phyloP scores from a whole-genome alignment of 2,113 vertebrate species.

The Falcunculus frontatus region DNA sequence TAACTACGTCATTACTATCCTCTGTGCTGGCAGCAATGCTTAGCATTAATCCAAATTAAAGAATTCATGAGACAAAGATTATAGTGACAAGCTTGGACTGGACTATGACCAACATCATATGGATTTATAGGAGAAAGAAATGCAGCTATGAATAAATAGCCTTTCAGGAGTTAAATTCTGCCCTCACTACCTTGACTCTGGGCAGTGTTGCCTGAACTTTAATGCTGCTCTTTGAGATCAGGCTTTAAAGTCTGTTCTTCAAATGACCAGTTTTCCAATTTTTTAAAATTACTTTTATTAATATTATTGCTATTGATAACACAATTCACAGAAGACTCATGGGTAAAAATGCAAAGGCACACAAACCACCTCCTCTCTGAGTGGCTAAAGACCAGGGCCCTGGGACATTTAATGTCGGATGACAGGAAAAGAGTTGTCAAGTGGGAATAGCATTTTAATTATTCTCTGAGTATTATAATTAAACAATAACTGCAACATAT shows the following conservation, averaged over 20 bases:
- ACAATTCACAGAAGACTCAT: neutral
- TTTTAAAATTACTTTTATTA: neutral
- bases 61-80: neutral
- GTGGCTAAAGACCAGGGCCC: neutral
- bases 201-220: neutral
- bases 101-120: neutral
- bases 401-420: neutral
- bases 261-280: neutral
- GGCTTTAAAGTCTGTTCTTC: neutral
- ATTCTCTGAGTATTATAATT: neutral
- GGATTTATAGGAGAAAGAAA: neutral
- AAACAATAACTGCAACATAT: neutral
- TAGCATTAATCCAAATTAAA: conserved; percentile 3
- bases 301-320: neutral
- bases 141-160: neutral
- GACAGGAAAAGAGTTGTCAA: neutral
- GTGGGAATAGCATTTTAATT: accelerated
- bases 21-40: neutral
- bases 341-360: neutral
- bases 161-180: neutral
- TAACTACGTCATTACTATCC: conserved; percentile 1
- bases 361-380: neutral
- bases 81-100: neutral
- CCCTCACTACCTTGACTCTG: neutral
- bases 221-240: neutral